Base-by-base conservation (phyloP, 1,140 invertebrate species). In the Muscidifurax raptorellus region DNA sequence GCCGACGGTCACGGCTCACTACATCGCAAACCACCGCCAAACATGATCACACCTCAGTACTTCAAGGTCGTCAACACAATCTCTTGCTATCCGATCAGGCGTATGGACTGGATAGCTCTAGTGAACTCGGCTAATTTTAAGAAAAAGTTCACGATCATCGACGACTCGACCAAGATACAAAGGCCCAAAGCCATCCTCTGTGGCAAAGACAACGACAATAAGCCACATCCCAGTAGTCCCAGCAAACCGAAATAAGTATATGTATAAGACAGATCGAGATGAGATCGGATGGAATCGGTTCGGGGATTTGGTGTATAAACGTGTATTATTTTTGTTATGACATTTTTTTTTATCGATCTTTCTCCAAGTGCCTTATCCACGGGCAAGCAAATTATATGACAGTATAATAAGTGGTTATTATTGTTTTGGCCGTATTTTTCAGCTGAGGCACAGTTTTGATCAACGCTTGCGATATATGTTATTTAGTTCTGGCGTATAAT, bases 1-100 rank as follows among this genome's bases (percentile, higher is more conserved):
- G 84, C 72, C 0, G 80, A 85, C 18, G 84, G 84, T 0, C 84
- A 85, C 22, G 84, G 84, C 0, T 78, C 84, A 2, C n/a, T 85
- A 6, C 27, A 77, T 0, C 64, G 72, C 15, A 82, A 78, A 22
- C 84, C 84, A 28, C 84, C 84, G 5, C 3, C 64, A 2, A 28
- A 28, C 10, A 78, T 85, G 80, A 64, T 82, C 10, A 85, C 80
- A 2, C 47, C 80, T 2, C 64, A 85, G 40, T 85, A 82, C 36
- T 85, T 85, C 30, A 78, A 77, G 12, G 15, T 32, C 7, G 15
- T 47, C 7, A 66, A 47, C 27, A 69, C 10, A 15, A 22, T 47
- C 2, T 44, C 82, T 0, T 52, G 30, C 2, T 80, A 30, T 18
- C 72, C 83, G 6, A 32, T 84, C 1, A 52, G 25, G 1, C 44